phyloP scores from a whole-genome alignment of 2,888 invertebrate species.

The Drosophila anomalata region DNA sequence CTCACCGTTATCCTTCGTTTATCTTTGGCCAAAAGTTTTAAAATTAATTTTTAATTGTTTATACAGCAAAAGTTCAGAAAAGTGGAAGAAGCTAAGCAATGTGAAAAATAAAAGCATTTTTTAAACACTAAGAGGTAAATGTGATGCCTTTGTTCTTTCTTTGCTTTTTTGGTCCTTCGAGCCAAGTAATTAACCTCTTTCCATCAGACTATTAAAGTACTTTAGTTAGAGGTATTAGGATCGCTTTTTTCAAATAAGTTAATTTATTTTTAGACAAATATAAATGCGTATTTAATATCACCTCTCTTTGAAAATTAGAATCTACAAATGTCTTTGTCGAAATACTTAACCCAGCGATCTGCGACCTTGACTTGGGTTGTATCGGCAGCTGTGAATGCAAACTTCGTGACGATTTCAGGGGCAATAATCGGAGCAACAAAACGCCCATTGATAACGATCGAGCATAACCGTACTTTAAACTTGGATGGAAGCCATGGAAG shows the following conservation, averaged over 20 bases:
- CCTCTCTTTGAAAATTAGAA: neutral
- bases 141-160: conserved; percentile 33
- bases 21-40: conserved; percentile 60
- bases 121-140: conserved; percentile 23
- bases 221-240: neutral
- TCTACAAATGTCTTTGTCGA: conserved; percentile 13
- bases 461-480: conserved; percentile 50
- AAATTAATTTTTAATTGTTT: conserved; percentile 72
- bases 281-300: neutral
- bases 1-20: conserved; percentile 32
- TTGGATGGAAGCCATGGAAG: conserved; percentile 41
- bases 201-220: conserved; percentile 9
- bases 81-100: conserved; percentile 16
- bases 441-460: conserved; percentile 38
- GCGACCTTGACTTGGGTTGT: conserved; percentile 25
- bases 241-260: neutral
- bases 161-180: conserved; percentile 10
- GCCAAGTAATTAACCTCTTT: conserved; percentile 21
- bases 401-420: conserved; percentile 39
- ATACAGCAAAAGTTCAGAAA: conserved; percentile 45
- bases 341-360: conserved; percentile 8
- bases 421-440: conserved; percentile 64
- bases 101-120: conserved; percentile 23
- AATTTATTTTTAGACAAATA: neutral
- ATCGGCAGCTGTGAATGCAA: conserved; percentile 37